Evolutionary conservation across 2,113 vertebrate genomes (phyloP), one percentile per base, ranked within the genome.

Genomic region (Mormyrus lacerda): DNA sequence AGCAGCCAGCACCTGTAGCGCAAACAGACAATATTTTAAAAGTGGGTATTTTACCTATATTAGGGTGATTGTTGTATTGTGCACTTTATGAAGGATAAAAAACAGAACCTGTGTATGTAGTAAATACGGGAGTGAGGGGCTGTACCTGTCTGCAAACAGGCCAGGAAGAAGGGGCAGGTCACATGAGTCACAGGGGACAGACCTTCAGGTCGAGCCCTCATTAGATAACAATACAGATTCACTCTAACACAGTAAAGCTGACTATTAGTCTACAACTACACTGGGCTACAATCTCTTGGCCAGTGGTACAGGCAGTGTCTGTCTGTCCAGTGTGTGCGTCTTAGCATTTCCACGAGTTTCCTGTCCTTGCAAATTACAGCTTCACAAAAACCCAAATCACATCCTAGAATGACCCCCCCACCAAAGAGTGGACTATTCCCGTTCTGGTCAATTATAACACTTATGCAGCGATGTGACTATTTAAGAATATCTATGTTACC

Each of bases 61-160:
- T 31, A 42, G 76, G 76, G 44, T 91, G 90, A 90, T 89, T 91
- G 87, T 65, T 88, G 83, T 89, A 61, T 17, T 89, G 89, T 90
- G 86, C 69, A 88, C 73, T 90, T 90, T 58, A 90, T 88, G 44
- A 85, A 44, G 17, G 39, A 19, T 47, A 47, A 82, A 50, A 31
- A 50, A 76, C 42, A 58, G 27, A 85, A 10, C 58, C 85, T 87
- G 73, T 44, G 50, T 24, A 88, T 90, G n/a, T 42, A 48, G n/a
- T n/a, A n/a, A n/a, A n/a, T n/a, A n/a, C n/a, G 44, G 15, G 45
- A 65, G 35, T 31, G 3, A 48, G 35, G 84, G 24, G 35, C 51
- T 27, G 53, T 61, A 27, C 51, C 31, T 58, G 86, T 53, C 15
- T n/a, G 2, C 24, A 35, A 58, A 3, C 31, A 35, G 27, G n/a